Conservation (phyloP, 2,113 vertebrate species). For the Martes martes region DNA sequence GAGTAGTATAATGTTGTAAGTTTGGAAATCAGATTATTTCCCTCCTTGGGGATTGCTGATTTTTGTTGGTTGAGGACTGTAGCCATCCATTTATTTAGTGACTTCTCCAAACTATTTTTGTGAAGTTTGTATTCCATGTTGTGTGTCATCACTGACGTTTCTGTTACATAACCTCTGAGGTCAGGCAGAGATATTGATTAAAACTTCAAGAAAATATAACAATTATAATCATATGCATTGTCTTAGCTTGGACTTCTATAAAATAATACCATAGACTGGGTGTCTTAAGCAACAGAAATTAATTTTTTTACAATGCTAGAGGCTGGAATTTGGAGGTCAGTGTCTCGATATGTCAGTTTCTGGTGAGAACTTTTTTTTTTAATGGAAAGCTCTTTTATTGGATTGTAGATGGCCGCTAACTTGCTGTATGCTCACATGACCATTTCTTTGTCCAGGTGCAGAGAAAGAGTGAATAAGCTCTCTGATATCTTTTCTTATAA, state of each 20-base stretch:
- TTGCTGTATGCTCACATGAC: neutral
- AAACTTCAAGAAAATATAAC: neutral
- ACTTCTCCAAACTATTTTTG: neutral
- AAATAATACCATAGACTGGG: neutral
- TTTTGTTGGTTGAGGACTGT: neutral
- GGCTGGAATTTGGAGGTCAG: neutral
- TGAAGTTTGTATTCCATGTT: neutral
- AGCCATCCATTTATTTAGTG: neutral
- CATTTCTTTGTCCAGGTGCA: neutral
- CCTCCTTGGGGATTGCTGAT: neutral
- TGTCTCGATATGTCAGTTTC: neutral
- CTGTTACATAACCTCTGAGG: neutral
- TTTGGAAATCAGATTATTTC: neutral
- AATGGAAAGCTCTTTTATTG: neutral
- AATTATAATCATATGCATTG: neutral
- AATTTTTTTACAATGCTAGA: neutral
- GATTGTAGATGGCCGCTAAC: neutral
- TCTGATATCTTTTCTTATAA: neutral
- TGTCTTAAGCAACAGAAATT: neutral
- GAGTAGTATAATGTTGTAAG: neutral
- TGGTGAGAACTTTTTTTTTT: neutral
- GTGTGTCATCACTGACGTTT: neutral
- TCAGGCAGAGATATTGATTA: neutral
- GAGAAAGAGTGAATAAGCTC: neutral
- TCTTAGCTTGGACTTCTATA: neutral